phyloP scores from a whole-genome alignment of 2,113 vertebrate genomes.

The Rhinoderma darwinii region DNA sequence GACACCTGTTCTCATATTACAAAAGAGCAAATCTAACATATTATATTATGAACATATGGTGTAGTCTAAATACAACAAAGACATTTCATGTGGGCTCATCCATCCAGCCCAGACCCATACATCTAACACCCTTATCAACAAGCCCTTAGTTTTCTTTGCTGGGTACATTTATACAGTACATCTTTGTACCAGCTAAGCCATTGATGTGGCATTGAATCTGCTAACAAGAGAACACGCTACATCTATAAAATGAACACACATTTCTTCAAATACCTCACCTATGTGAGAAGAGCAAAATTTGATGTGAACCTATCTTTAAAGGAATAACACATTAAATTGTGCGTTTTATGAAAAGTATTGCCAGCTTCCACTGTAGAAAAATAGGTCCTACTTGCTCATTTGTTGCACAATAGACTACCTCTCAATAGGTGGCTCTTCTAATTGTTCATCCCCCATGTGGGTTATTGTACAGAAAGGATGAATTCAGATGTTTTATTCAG shows the following conservation, averaged over 20 bases:
- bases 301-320: conserved; percentile 24
- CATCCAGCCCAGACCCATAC: not conserved
- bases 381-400: conserved; percentile 54
- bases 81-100: not conserved
- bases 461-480: conserved; percentile 35
- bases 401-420: conserved; percentile 56
- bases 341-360: conserved; percentile 57
- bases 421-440: conserved; percentile 60
- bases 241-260: conserved; percentile 41
- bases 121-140: not conserved
- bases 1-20: not conserved
- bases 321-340: conserved; percentile 28
- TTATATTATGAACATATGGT: not conserved
- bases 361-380: conserved; percentile 57
- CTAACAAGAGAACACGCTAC: conserved; percentile 58
- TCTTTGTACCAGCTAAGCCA: conserved; percentile 16
- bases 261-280: conserved; percentile 58
- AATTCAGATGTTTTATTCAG: conserved; percentile 60
- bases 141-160: not conserved
- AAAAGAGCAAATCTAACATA: not conserved
- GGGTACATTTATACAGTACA: not conserved
- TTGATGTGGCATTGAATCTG: conserved; percentile 48
- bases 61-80: not conserved
- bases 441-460: conserved; percentile 55
- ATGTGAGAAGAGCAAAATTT: conserved; percentile 53